Conservation (phyloP, 1,140 invertebrate species). For the Magallana angulata region DNA sequence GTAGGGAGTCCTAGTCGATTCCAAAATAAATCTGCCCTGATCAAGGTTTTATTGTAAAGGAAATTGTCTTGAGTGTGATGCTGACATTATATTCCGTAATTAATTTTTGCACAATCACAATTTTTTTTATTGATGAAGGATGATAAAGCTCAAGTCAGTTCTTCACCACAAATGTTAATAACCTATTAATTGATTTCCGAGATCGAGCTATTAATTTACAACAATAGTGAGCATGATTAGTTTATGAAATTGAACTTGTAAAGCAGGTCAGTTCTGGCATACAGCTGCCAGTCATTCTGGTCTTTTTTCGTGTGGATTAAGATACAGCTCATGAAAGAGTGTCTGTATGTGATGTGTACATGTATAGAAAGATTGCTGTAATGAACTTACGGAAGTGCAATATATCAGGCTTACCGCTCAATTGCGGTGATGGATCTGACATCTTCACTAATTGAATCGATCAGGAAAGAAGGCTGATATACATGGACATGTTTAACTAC, state of each 20-base stretch:
- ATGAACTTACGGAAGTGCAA: conserved; percentile 5
- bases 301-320: neutral
- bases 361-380: neutral
- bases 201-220: no score
- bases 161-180: neutral
- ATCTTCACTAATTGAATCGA: conserved; percentile 8
- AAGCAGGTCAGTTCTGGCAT: neutral
- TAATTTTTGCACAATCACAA: no score
- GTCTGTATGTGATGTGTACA: neutral
- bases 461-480: neutral
- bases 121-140: no score
- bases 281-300: neutral
- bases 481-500: neutral
- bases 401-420: neutral
- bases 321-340: neutral
- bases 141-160: neutral
- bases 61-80: no score
- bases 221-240: no score
- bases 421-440: conserved; percentile 2
- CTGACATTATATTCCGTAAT: no score
- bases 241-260: no score
- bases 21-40: no score
- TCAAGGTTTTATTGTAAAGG: no score
- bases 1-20: no score
- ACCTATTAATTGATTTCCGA: neutral